Evolutionary conservation across 1,140 invertebrate species (phyloP), one percentile per base, ranked within the genome.

Genomic region (Drosophila prosaltans): DNA sequence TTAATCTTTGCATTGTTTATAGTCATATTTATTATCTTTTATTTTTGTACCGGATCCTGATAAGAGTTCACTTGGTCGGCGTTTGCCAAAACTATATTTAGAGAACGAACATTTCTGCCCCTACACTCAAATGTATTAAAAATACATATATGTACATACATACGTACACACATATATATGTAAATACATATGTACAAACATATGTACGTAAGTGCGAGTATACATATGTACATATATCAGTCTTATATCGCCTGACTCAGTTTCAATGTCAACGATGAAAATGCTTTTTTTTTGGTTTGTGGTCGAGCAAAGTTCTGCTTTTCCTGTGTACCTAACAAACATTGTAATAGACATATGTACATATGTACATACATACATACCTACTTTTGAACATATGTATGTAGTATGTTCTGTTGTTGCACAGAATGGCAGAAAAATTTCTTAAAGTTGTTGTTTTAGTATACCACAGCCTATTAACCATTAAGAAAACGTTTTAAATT

Each of bases 1-100:
- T 36, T 36, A 36, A 6, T 36, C 3, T 36, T 36, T 36, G 32
- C 32, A 36, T 36, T 36, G 32, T 36, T 36, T 7, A 36, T 7
- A 7, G 6, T 4, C 32, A 7, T 36, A 36, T 24, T 26, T 51
- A 5, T 26, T 48, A 48, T 48, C 16, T 48, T 8, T 0, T 24
- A 24, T 48, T 48, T 8, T 24, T 21, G 11, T 16, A 16, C 5
- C 45, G 21, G 0, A 8, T 8, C 36, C 65, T 65, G 74, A 76
- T 76, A 76, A 76, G 66, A 28, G 43, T 39, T 76, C 36, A 41
- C 28, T 45, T 65, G 66, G 70, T 58, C 48, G 54, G 41, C 57
- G 10, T 74, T 66, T 57, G 63, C 43, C 32, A 69, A 75, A 63
- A 73, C 32, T 67, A 39, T 66, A 9, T 55, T 8, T 26, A 65